phyloP scores from a whole-genome alignment of 2,797 vertebrate genomes.

The Mormyrops boulengeri region DNA sequence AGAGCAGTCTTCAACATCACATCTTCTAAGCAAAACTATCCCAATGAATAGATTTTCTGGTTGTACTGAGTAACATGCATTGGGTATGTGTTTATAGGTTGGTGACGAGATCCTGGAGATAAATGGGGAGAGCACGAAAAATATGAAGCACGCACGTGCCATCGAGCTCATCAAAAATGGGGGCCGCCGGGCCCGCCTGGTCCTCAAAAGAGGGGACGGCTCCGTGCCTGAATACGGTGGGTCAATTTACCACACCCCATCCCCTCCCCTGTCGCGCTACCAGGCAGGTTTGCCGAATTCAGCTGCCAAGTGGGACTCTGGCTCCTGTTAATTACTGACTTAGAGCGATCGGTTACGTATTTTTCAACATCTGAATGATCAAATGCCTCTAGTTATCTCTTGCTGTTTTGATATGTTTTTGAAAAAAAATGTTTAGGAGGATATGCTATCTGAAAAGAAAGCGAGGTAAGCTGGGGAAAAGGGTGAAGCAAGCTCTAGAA shows the following conservation, averaged over 20 bases:
- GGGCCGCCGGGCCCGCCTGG: conserved; percentile 85
- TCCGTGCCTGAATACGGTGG: conserved; percentile 99
- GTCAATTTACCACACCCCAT: conserved; percentile 45
- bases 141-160: conserved; percentile 98
- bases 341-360: not conserved
- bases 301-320: not conserved
- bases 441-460: not conserved
- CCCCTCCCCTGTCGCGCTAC: not conserved
- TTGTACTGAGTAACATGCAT: not conserved
- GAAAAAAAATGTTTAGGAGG: not conserved
- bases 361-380: not conserved
- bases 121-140: conserved; percentile 97
- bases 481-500: not conserved
- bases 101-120: conserved; percentile 98
- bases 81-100: conserved; percentile 60
- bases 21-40: not conserved
- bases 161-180: conserved; percentile 99
- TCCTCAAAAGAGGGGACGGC: conserved; percentile 95
- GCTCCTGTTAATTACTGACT: not conserved
- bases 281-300: not conserved
- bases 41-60: not conserved
- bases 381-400: not conserved
- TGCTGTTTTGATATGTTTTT: not conserved
- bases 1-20: not conserved
- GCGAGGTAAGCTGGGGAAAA: not conserved